phyloP scores from a whole-genome alignment of 2,113 vertebrate species.

The Cygnus buccinator region DNA sequence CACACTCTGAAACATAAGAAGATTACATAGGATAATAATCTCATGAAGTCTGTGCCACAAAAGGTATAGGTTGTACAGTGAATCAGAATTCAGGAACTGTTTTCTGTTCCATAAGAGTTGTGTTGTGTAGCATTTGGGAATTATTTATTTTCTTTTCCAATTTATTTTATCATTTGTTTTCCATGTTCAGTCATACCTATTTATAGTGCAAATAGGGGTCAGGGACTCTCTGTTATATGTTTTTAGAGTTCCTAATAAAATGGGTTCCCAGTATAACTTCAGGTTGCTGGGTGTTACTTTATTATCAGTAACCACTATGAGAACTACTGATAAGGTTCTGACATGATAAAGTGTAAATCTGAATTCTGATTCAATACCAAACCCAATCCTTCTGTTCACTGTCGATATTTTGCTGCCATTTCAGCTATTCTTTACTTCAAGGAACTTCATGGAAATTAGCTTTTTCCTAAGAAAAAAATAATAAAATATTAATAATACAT shows the following conservation, averaged over 20 bases:
- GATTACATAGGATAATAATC: neutral
- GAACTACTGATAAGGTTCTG: neutral
- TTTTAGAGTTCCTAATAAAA: neutral
- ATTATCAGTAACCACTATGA: neutral
- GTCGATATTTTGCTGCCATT: neutral
- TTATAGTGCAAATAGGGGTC: neutral
- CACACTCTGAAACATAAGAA: neutral
- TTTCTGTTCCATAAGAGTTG: neutral
- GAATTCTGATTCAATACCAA: neutral
- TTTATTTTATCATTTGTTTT: slow-evolving; percentile 8
- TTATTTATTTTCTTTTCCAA: neutral
- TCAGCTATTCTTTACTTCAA: neutral
- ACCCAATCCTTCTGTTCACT: neutral
- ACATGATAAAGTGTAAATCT: neutral
- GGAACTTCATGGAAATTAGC: neutral
- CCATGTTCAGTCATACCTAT: neutral
- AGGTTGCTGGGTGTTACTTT: neutral
- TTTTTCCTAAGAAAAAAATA: neutral
- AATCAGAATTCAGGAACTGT: neutral
- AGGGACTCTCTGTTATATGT: neutral
- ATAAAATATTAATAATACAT: neutral
- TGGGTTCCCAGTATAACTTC: neutral
- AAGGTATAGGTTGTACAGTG: neutral
- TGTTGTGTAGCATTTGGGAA: neutral
- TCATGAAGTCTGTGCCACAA: neutral